A percentile compares a stretch with the other conserved stretches of the same genome.
These are phyloP conservation scores for Zaprionus obscuricornis DNA, from an alignment of 2,888 invertebrate species.

Conservation along the genomic window DNA sequence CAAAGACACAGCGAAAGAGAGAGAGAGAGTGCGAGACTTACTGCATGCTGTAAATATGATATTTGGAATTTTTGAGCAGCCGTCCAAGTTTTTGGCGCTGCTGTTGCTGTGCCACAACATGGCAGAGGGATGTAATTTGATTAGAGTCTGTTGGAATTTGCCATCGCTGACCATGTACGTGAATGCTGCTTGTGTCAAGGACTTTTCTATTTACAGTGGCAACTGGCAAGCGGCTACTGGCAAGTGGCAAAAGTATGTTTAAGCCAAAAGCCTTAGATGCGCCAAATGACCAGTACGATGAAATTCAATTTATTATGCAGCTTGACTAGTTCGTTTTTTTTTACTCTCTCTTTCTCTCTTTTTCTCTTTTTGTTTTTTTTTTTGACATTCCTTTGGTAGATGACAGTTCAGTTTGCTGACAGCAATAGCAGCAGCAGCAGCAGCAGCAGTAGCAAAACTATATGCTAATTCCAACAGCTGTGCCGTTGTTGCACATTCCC, in stretches of 20 bases:
- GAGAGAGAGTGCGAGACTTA: too few relatives aligned
- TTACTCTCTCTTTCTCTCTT: constrained; percentile 41
- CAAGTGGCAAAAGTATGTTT: constrained; percentile 54
- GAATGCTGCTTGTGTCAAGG: constrained; percentile 51
- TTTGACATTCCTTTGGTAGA: constrained; percentile 40
- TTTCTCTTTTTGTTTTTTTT: constrained; percentile 28
- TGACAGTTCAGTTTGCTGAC: constrained; percentile 50
- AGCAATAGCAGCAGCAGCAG: too few relatives aligned
- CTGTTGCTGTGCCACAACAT: constrained; percentile 5
- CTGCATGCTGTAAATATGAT: constrained; percentile 72
- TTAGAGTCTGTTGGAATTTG: constrained; percentile 73
- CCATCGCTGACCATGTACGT: constrained; percentile 54
- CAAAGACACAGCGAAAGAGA: too few relatives aligned
- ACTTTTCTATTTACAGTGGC: too few relatives aligned
- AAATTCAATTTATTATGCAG: constrained; percentile 78
- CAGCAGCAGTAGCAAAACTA: too few relatives aligned
- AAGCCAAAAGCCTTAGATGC: constrained; percentile 52
- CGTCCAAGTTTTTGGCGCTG: constrained; percentile 37
- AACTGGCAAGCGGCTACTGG: too few relatives aligned
- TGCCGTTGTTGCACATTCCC: constrained; percentile 52
- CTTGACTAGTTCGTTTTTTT: constrained; percentile 54
- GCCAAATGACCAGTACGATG: constrained; percentile 66
- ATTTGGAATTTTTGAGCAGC: constrained; percentile 71
- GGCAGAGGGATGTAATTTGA: constrained; percentile 62
- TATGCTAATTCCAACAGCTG: constrained; percentile 70